Evolutionary conservation across 1,140 invertebrate species (phyloP), one percentile per base, ranked within the genome.

Genomic region (Halictus rubicundus): DNA sequence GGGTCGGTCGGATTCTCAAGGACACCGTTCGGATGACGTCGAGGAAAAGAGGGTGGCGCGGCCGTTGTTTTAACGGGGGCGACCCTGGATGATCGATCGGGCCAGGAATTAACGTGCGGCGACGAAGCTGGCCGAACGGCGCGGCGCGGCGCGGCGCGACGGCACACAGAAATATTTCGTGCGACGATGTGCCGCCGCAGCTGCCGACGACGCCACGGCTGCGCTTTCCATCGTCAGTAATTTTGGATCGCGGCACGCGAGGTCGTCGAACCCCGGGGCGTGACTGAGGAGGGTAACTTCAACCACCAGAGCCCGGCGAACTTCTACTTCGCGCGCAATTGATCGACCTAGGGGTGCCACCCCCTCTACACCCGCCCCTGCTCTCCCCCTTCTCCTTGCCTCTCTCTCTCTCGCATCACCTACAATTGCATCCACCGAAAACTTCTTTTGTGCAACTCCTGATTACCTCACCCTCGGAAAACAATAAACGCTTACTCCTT

Each of bases 1-100:
- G 76, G 81, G 77, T 83, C 71, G 81, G 77, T 83, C 71, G 83
- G 39, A 57, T 80, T 75, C 77, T 76, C 83, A 84, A 84, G 83
- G 83, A 80, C 83, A 68, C 76, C 68, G 32, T n/a, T 14, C 32
- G 63, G 54, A 57, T 84, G 83, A 83, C 83, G 77, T 83, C 61
- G 76, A 32, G 14, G 68, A 73, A 49, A 65, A 73, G 69, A 39
- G 83, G 78, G 60, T 68, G 0, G 49, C 5, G 49, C 52, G 59
- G 49, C 21, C 46, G 72, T 71, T 85, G 80, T 85, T 85, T 84
- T 84, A 84, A 85, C 72, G 65, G 72, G 32, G 72, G 32, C 77
- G 81, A 70, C 79, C 83, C 69, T 68, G 68, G 59, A 71, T 71
- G 69, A 80, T 84, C 83, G 82, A 85, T 52, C 49, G 49, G 80